Base-by-base conservation (phyloP, 2,797 vertebrate genomes). In the Typhlichthys subterraneus region DNA sequence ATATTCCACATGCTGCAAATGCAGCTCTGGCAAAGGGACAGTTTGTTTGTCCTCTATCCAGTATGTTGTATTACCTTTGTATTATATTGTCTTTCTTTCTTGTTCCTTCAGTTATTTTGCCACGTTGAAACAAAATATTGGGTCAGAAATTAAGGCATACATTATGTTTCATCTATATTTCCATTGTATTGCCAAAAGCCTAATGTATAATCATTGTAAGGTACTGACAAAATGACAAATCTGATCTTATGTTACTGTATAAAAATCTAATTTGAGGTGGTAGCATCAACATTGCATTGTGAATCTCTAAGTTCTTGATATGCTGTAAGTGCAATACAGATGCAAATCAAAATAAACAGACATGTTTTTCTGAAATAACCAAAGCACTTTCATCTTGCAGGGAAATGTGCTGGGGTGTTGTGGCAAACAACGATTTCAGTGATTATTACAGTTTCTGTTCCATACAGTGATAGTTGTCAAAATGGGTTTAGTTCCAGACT, bases 401-500 rank as follows among this genome's bases (percentile, higher is more conserved):
- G 19, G 50, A 65, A 42, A 57, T 31, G 57, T 45, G 12, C 13
- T 66, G 38, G 50, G 52, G 50, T 31, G 5, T 1, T 1, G 38
- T 70, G 59, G 65, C 42, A 33, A 33, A 58, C 53, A 55, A 67
- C 55, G 63, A 73, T 46, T 50, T 11, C 33, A 51, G 10, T 29
- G 15, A 67, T 67, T 59, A 56, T 67, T 12, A 31, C 11, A 51
- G 13, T 33, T 61, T 12, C 59, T 51, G 46, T 68, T 57, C 14
- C 19, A 23, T 61, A 66, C 69, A 47, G 61, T 61, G 49, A 29
- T 49, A 52, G 69, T 53, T 64, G 74, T 72, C 62, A 59, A 63
- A 73, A 57, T 53, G 31, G 67, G 67, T 81, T 46, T 57, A 53
- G 62, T 72, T 77, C 59, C 70, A 53, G 53, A 65, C 48, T 60